Percentiles rank a stretch among this genome's conserved stretches.
Conservation (phyloP, 2,797 vertebrate genomes). For the Lacerta viridis region DNA sequence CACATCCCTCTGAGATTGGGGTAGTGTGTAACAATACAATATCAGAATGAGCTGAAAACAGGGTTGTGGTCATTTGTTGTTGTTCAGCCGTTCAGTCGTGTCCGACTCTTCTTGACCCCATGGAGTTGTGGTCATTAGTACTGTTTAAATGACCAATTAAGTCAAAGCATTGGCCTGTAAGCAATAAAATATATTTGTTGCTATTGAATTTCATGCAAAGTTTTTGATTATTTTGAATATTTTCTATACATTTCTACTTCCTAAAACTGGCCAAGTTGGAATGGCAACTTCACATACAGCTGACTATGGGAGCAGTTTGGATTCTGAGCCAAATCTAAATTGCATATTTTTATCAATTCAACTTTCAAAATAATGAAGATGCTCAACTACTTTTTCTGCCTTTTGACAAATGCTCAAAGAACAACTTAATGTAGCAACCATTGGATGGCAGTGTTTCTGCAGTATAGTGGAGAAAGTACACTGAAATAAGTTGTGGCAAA, state of each 20-base stretch:
- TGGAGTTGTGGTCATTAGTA: not conserved
- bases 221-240: not conserved
- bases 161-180: not conserved
- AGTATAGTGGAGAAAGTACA: not conserved
- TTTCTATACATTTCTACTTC: too few species aligned
- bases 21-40: not conserved
- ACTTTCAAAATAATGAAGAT: not conserved
- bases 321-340: not conserved
- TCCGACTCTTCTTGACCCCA: too few species aligned
- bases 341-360: not conserved
- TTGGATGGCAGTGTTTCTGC: conserved; percentile 36
- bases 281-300: not conserved
- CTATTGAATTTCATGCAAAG: not conserved
- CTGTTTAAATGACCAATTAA: not conserved
- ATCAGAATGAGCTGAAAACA: not conserved
- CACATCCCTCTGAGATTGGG: too few species aligned
- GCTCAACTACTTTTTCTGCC: not conserved
- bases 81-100: too few species aligned
- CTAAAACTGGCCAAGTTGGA: not conserved
- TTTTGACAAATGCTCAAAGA: not conserved
- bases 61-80: not conserved
- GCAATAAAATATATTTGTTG: not conserved
- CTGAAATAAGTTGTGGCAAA: not conserved
- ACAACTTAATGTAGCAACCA: not conserved
- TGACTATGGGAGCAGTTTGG: not conserved